These are phyloP conservation scores for Acrocera orbiculus DNA, from an alignment of 2,888 invertebrate species.

Conservation along the genomic window DNA sequence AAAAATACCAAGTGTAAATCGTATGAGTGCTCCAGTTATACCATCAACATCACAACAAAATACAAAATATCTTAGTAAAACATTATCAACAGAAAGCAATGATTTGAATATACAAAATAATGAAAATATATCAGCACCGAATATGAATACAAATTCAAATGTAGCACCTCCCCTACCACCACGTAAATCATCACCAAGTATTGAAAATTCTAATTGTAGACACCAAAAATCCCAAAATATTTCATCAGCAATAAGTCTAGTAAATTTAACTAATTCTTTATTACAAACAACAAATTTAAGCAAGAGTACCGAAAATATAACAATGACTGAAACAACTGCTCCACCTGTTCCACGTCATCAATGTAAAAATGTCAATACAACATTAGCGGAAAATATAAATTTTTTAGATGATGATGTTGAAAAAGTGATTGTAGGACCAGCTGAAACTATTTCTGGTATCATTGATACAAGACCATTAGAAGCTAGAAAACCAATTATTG, in stretches of 20 bases:
- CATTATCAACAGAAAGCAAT: slow-evolving; percentile 18
- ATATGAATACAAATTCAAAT: not conserved
- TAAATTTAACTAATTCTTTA: slow-evolving; percentile 15
- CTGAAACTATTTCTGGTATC: slow-evolving; percentile 53
- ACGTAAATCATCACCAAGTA: slow-evolving; percentile 35
- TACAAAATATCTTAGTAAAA: slow-evolving; percentile 14
- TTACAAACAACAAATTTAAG: slow-evolving; percentile 13
- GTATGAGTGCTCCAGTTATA: slow-evolving; percentile 29
- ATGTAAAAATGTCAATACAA: slow-evolving; percentile 18
- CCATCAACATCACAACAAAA: slow-evolving; percentile 14
- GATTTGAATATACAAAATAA: slow-evolving; percentile 9
- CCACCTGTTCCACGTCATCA: slow-evolving; percentile 30
- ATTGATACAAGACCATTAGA: slow-evolving; percentile 41
- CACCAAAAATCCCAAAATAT: slow-evolving; percentile 12
- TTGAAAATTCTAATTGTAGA: slow-evolving; percentile 21
- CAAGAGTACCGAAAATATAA: slow-evolving; percentile 24
- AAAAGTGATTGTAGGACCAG: slow-evolving; percentile 44
- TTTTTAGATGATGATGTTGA: slow-evolving; percentile 20
- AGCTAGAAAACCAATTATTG: slow-evolving; percentile 21
- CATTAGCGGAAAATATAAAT: slow-evolving; percentile 24
- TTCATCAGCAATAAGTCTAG: too few species aligned
- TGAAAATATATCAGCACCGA: not conserved
- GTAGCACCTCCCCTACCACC: slow-evolving; percentile 39
- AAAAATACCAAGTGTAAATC: slow-evolving; percentile 16
- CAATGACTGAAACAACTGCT: slow-evolving; percentile 25